Percentiles rank a stretch among this genome's conserved stretches.
phyloP scores from a whole-genome alignment of 2,797 vertebrate species.

The Myotis pilosus region DNA sequence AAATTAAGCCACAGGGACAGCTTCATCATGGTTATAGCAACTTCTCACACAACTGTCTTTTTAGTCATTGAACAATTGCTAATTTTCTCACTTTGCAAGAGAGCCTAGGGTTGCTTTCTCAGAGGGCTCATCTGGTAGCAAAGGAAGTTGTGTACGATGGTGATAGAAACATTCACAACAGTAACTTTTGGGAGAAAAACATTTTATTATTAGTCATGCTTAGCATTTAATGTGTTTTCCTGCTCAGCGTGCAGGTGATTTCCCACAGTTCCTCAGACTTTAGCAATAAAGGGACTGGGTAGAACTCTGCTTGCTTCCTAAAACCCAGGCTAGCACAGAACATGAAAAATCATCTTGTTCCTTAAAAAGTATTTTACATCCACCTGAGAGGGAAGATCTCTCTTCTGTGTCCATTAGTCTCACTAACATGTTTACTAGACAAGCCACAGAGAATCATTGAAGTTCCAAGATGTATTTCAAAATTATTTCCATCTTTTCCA shows the following conservation, averaged over 20 bases:
- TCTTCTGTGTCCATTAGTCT: background rate
- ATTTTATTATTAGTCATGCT: slow-evolving; percentile 78
- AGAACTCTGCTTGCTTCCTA: slow-evolving; percentile 1
- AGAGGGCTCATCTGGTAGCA: slow-evolving; percentile 51
- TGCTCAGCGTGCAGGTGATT: slow-evolving; percentile 52
- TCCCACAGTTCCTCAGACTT: background rate
- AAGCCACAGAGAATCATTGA: background rate
- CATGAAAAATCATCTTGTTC: background rate
- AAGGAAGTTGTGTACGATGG: slow-evolving; percentile 59
- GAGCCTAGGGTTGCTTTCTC: slow-evolving; percentile 57
- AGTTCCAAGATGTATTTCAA: background rate
- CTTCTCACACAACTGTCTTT: slow-evolving; percentile 70
- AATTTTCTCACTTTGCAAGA: slow-evolving; percentile 69
- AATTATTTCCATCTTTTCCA: slow-evolving; percentile 30
- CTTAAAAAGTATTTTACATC: background rate
- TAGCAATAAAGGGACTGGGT: background rate
- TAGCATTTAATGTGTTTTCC: slow-evolving; percentile 76
- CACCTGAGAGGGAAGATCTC: background rate
- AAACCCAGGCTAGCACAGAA: background rate
- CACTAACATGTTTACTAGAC: background rate
- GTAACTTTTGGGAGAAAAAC: slow-evolving; percentile 53
- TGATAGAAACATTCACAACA: slow-evolving; percentile 68
- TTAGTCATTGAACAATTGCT: slow-evolving; percentile 72
- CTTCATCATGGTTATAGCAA: slow-evolving; percentile 65
- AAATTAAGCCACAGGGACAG: slow-evolving; percentile 69